Conservation (phyloP, 2,797 vertebrate species). For the Centropyge bicolor region DNA sequence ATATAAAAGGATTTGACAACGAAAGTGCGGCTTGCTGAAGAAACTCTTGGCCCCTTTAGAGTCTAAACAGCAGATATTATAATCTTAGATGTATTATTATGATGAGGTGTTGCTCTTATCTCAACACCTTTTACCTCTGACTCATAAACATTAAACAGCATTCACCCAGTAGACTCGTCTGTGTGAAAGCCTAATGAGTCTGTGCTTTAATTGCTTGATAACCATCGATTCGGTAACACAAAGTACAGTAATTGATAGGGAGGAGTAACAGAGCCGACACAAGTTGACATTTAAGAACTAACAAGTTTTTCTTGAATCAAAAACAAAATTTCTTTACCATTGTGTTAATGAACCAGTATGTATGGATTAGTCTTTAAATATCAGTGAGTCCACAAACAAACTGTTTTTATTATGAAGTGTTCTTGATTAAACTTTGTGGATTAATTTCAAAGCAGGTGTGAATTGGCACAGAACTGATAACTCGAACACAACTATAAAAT, state of each 20-base stretch:
- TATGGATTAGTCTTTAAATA: neutral
- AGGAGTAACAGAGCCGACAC: neutral
- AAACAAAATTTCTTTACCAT: neutral
- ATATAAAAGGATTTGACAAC: conserved; percentile 17
- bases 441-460: neutral
- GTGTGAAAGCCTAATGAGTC: conserved; percentile 28
- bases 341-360: neutral
- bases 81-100: neutral
- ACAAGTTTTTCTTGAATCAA: neutral
- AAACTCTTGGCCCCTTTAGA: neutral
- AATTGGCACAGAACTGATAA: neutral
- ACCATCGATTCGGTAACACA: conserved; percentile 9
- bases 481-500: neutral
- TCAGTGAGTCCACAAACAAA: neutral
- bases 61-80: neutral
- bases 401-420: too few relatives aligned
- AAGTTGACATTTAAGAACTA: conserved; percentile 10
- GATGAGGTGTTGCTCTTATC: neutral
- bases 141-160: conserved; percentile 30
- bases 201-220: conserved; percentile 22
- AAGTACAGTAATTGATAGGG: conserved; percentile 9
- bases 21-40: neutral
- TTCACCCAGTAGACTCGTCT: conserved; percentile 10
- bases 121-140: conserved; percentile 19
- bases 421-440: conserved; percentile 10